A percentile compares a stretch with the other conserved stretches of the same genome.
phyloP scores from a whole-genome alignment of 2,888 invertebrate genomes.

The Ariolimax columbianus region DNA sequence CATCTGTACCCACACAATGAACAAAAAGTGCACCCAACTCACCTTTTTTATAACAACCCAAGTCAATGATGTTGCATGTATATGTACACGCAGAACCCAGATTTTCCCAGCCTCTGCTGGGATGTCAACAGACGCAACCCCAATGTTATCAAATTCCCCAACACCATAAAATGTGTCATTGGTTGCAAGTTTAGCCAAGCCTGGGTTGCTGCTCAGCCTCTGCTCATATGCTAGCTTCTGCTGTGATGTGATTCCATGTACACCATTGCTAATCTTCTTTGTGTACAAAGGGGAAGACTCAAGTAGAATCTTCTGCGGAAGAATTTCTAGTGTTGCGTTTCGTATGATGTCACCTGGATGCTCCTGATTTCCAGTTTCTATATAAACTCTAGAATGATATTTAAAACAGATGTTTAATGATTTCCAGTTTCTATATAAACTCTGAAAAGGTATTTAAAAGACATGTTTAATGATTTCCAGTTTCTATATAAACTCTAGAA shows the following conservation, averaged over 20 bases:
- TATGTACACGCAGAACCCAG: conserved; percentile 28
- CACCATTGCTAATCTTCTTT: neutral
- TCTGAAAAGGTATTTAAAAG: no score
- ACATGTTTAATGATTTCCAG: no score
- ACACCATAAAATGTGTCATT: conserved; percentile 31
- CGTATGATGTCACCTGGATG: conserved; percentile 16
- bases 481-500: no score
- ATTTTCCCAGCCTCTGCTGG: conserved; percentile 10
- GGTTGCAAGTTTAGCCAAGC: neutral
- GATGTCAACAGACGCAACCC: neutral
- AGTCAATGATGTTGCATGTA: conserved; percentile 3
- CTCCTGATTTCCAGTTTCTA: conserved; percentile 18
- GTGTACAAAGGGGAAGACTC: neutral
- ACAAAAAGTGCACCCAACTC: neutral
- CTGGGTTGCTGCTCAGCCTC: neutral
- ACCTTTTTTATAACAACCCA: conserved; percentile 43
- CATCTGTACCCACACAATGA: neutral
- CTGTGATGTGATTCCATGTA: neutral
- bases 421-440: no score
- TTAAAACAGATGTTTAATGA: neutral
- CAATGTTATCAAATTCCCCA: conserved; percentile 16
- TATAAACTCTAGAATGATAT: conserved; percentile 5
- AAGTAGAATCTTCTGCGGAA: neutral
- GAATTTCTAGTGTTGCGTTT: conserved; percentile 30
- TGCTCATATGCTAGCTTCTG: conserved; percentile 14